These are phyloP conservation scores for Trididemnum miniatum DNA, from an alignment of 23 tunicate species.

Conservation along the genomic window DNA sequence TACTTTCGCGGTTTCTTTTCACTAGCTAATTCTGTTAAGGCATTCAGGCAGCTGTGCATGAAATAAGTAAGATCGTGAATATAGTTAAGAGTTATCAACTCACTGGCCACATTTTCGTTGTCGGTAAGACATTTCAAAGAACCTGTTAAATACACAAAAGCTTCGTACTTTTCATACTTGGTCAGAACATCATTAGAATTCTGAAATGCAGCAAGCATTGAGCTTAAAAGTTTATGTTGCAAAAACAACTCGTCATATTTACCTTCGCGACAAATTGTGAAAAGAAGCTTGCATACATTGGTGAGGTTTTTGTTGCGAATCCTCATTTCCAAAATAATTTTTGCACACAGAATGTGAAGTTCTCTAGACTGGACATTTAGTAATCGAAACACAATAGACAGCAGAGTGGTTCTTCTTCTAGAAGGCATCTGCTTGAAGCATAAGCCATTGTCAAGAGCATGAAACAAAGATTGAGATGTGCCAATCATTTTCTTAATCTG, in stretches of 20 bases:
- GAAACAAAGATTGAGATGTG: conserved; percentile 28
- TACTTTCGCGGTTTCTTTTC: conserved; percentile 39
- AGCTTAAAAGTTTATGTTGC: conserved; percentile 35
- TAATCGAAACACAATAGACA: conserved; percentile 60
- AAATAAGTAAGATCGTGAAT: conserved; percentile 17
- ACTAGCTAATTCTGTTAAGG: conserved; percentile 5
- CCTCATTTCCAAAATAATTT: conserved; percentile 60
- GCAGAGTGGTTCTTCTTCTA: conserved; percentile 69
- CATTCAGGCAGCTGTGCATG: conserved; percentile 6
- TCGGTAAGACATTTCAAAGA: conserved; percentile 70
- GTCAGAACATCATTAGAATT: conserved; percentile 20
- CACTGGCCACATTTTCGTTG: conserved; percentile 49
- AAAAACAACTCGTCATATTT: conserved; percentile 47
- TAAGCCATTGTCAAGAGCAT: conserved; percentile 36
- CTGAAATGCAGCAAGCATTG: conserved; percentile 29
- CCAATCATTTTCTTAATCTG: conserved; percentile 7
- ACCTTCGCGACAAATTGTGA: conserved; percentile 58
- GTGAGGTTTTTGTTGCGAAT: conserved; percentile 66
- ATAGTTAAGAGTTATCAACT: not conserved
- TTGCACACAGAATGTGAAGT: conserved; percentile 59
- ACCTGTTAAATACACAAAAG: conserved; percentile 72
- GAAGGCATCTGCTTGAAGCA: conserved; percentile 48
- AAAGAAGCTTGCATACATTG: conserved; percentile 76
- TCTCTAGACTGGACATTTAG: conserved; percentile 40
- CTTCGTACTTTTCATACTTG: conserved; percentile 76